Conservation (phyloP, 1,140 invertebrate genomes). For the Saccostrea cuccullata region DNA sequence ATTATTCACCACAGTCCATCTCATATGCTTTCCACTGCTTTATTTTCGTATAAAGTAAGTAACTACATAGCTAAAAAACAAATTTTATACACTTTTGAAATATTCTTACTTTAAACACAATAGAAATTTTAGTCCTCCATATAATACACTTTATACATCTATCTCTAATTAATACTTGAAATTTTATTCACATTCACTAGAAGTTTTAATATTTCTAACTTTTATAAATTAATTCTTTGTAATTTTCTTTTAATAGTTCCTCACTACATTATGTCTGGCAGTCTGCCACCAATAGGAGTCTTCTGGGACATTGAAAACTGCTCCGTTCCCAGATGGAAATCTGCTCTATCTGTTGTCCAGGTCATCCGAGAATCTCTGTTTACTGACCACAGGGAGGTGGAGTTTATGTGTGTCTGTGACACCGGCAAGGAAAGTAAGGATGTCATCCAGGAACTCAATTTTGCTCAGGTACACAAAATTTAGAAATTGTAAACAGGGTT, state of each 20-base stretch:
- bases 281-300: slow-evolving; percentile 87
- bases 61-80: not conserved
- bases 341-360: slow-evolving; percentile 88
- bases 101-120: too few species aligned
- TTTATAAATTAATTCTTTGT: not conserved
- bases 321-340: slow-evolving; percentile 88
- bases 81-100: too few species aligned
- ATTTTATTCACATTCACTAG: too few species aligned
- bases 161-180: too few species aligned
- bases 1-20: not conserved
- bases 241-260: not conserved
- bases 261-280: slow-evolving; percentile 40
- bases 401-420: slow-evolving; percentile 90
- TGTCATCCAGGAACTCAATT: slow-evolving; percentile 90
- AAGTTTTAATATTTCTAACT: too few species aligned
- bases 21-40: slow-evolving; percentile 4
- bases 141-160: too few species aligned
- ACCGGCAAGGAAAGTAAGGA: slow-evolving; percentile 87
- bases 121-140: too few species aligned
- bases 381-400: slow-evolving; percentile 87
- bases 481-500: not conserved
- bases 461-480: slow-evolving; percentile 86
- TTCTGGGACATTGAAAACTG: slow-evolving; percentile 97
- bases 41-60: not conserved
- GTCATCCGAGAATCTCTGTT: slow-evolving; percentile 88